Evolutionary conservation across 1,140 invertebrate species (phyloP).

Genomic region (Grapholita molesta): DNA sequence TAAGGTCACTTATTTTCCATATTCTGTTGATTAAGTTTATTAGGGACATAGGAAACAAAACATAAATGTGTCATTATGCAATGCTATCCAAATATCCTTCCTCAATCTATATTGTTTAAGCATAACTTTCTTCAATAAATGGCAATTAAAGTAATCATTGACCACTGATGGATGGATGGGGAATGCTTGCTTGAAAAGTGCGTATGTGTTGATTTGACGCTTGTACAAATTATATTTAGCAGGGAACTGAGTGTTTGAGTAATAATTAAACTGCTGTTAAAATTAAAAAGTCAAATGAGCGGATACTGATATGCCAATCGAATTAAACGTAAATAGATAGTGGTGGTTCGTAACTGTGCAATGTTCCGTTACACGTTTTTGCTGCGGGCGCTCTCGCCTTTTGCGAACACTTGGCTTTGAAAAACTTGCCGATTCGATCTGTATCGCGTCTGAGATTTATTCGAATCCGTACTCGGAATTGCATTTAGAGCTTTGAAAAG

Average conservation of each 20-base stretch:
- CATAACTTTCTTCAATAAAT: too few relatives aligned
- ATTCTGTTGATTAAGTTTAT: too few relatives aligned
- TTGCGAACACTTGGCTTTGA: not conserved
- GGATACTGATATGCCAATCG: constrained; percentile 1
- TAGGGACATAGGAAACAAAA: too few relatives aligned
- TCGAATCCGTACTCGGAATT: not conserved
- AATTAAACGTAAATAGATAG: not conserved
- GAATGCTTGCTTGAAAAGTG: too few relatives aligned
- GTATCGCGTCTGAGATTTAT: constrained; percentile 3
- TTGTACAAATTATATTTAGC: too few relatives aligned
- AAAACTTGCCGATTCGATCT: constrained; percentile 6
- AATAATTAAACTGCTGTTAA: not conserved
- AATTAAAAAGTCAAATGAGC: constrained; percentile 13
- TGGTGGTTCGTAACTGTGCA: constrained; percentile 3
- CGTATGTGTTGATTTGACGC: too few relatives aligned
- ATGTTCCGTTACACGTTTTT: constrained; percentile 15
- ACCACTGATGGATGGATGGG: too few relatives aligned
- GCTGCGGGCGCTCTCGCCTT: not conserved
- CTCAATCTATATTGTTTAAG: too few relatives aligned
- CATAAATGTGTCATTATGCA: too few relatives aligned
- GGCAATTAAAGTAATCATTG: too few relatives aligned
- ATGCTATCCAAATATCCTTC: too few relatives aligned
- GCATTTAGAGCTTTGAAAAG: not conserved
- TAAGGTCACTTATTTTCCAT: too few relatives aligned
- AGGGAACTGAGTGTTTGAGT: not conserved